Evolutionary conservation across 2,888 invertebrate genomes (phyloP).

Genomic region (Bruchidius siliquastri): DNA sequence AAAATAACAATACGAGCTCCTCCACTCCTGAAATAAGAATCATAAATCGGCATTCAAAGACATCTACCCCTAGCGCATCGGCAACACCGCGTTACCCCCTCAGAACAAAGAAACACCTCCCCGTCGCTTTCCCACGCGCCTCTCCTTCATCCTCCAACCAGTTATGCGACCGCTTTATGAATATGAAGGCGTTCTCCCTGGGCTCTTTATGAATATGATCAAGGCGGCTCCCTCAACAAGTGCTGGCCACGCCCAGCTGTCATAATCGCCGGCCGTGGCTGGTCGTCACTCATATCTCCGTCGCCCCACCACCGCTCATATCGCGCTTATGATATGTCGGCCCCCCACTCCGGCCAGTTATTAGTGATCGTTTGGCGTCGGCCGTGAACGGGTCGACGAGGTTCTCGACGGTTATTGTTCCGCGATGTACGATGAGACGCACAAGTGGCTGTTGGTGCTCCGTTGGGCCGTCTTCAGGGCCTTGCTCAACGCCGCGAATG

Average conservation of each 20-base stretch:
- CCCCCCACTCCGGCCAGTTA: constrained; percentile 24
- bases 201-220: neutral
- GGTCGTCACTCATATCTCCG: constrained; percentile 51
- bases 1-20: too few relatives aligned
- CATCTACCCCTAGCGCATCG: neutral
- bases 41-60: neutral
- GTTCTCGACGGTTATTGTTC: constrained; percentile 14
- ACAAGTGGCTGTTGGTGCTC: constrained; percentile 28
- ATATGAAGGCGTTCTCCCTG: constrained; percentile 32
- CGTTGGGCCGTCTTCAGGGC: neutral
- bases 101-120: neutral
- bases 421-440: constrained; percentile 29
- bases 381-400: neutral
- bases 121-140: neutral
- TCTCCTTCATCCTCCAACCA: neutral
- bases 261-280: constrained; percentile 64
- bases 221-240: constrained; percentile 48
- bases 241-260: constrained; percentile 65
- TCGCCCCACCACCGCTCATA: constrained; percentile 40
- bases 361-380: neutral
- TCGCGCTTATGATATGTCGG: constrained; percentile 41
- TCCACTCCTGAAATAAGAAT: neutral
- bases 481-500: constrained; percentile 1
- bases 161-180: constrained; percentile 32
- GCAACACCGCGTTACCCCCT: neutral